Conservation (phyloP, 2,888 invertebrate genomes). For the Scotopteryx bipunctaria region DNA sequence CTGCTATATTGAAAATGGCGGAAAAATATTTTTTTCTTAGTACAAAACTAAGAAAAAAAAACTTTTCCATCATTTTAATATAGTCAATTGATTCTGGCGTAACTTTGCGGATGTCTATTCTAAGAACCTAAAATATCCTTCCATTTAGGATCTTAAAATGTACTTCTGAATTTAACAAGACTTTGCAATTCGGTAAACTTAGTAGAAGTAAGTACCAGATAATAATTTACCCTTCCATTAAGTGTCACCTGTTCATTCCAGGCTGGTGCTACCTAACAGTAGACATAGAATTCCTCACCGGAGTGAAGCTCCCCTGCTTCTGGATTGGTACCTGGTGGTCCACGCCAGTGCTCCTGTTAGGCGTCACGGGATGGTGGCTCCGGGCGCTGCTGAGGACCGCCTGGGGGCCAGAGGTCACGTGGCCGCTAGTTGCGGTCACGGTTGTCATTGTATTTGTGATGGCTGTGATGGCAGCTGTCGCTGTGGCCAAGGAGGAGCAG, state of each 20-base stretch:
- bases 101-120: too few relatives aligned
- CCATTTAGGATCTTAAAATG: too few relatives aligned
- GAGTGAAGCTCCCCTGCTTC: constrained; percentile 60
- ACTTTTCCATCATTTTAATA: too few relatives aligned
- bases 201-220: too few relatives aligned
- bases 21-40: too few relatives aligned
- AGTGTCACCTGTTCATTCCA: constrained; percentile 45
- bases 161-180: too few relatives aligned
- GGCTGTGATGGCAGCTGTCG: constrained; percentile 65
- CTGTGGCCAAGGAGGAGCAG: constrained; percentile 75
- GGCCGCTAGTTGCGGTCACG: constrained; percentile 67
- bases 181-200: too few relatives aligned
- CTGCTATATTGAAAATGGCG: too few relatives aligned
- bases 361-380: constrained; percentile 74
- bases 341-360: constrained; percentile 61
- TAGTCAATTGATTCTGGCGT: too few relatives aligned
- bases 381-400: constrained; percentile 54
- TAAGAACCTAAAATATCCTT: too few relatives aligned
- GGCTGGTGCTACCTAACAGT: constrained; percentile 69
- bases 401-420: constrained; percentile 55
- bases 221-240: not conserved
- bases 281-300: constrained; percentile 74
- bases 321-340: constrained; percentile 71
- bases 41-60: too few relatives aligned
- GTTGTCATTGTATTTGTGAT: constrained; percentile 62